Evolutionary conservation across 2,113 vertebrate species (phyloP).

Genomic region (Vulpes lagopus): DNA sequence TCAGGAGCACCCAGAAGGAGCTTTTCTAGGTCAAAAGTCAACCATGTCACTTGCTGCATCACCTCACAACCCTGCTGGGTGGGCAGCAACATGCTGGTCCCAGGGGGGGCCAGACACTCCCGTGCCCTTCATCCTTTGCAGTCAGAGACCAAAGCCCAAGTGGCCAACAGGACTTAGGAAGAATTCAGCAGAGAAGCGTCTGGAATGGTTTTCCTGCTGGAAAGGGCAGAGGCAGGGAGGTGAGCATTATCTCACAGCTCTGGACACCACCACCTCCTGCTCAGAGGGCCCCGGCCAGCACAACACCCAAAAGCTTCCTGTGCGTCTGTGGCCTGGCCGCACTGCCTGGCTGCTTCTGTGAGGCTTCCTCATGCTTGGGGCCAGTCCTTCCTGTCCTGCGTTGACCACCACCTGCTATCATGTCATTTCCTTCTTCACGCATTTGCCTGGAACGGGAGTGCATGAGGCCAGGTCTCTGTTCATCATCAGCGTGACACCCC

Average conservation of each 20-base stretch:
- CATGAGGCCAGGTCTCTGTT: too few species aligned
- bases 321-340: not conserved
- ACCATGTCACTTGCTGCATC: accelerated
- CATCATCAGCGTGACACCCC: accelerated
- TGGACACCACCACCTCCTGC: accelerated
- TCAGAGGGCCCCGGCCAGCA: not conserved
- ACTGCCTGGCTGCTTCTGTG: not conserved
- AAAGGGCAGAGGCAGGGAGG: too few species aligned
- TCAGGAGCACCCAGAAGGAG: accelerated
- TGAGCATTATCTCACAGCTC: not conserved
- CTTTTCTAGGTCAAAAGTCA: not conserved
- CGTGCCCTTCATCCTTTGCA: not conserved
- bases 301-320: not conserved
- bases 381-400: too few species aligned
- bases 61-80: not conserved
- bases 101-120: not conserved
- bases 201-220: not conserved
- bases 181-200: not conserved
- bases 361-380: too few species aligned
- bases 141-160: too few species aligned
- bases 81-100: not conserved
- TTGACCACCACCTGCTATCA: accelerated
- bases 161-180: not conserved
- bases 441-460: accelerated
- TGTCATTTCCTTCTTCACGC: accelerated